Conservation (phyloP, 2,888 invertebrate species). For the Pocota personata region DNA sequence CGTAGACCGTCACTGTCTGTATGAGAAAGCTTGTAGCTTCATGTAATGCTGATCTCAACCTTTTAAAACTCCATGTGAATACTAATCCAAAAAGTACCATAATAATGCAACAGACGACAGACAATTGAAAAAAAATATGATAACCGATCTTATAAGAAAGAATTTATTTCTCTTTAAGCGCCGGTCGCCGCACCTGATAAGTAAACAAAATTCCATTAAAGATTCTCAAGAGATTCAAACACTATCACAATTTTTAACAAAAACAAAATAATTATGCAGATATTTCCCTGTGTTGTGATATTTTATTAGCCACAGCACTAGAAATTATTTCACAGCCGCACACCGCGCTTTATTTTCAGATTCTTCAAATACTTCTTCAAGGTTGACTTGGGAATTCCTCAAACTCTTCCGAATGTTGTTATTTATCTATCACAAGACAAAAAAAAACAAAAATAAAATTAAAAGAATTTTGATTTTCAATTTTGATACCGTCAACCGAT, state of each 20-base stretch:
- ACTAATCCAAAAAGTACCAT: too few species aligned
- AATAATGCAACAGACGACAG: background rate
- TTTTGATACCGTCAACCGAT: background rate
- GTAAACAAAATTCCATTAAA: constrained; percentile 23
- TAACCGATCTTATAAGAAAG: background rate
- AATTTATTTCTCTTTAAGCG: constrained; percentile 30
- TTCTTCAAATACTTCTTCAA: constrained; percentile 17
- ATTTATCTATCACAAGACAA: background rate
- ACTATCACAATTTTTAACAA: background rate
- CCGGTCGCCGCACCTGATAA: constrained; percentile 19
- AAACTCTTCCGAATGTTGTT: constrained; percentile 15
- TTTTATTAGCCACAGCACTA: background rate
- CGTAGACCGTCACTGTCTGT: too few species aligned
- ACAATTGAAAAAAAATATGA: background rate
- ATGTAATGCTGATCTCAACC: too few species aligned
- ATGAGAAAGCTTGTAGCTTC: too few species aligned
- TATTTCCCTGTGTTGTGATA: background rate
- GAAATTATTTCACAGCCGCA: background rate
- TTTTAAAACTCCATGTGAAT: too few species aligned
- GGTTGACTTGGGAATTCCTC: constrained; percentile 24
- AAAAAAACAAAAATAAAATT: background rate
- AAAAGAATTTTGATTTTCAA: constrained; percentile 12
- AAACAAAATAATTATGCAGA: constrained; percentile 12
- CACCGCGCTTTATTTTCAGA: background rate
- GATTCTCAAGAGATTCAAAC: background rate